Conservation (phyloP, 2,888 invertebrate genomes). For the Leucophenga maculata region DNA sequence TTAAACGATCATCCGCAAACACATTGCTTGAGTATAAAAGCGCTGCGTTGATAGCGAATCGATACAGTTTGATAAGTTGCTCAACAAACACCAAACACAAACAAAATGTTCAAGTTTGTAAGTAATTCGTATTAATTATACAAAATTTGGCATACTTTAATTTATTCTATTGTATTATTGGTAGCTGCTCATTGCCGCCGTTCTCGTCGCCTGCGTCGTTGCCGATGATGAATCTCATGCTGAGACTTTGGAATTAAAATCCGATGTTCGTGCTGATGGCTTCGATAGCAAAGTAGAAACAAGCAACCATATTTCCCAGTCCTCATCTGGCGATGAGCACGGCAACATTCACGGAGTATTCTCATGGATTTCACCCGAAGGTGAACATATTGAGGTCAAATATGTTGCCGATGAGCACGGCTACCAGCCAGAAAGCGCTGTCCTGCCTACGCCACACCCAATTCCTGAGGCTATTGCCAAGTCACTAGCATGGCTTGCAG, state of each 20-base stretch:
- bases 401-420: constrained; percentile 66
- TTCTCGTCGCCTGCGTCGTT: constrained; percentile 49
- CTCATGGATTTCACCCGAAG: constrained; percentile 61
- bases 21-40: not conserved
- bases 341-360: constrained; percentile 61
- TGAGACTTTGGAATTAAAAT: constrained; percentile 27
- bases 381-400: constrained; percentile 53
- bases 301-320: constrained; percentile 52
- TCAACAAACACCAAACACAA: constrained; percentile 19
- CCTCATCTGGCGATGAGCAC: constrained; percentile 58
- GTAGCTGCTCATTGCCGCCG: constrained; percentile 26
- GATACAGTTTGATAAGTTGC: constrained; percentile 10
- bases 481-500: too few relatives aligned
- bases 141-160: not conserved
- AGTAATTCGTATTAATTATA: constrained; percentile 32
- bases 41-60: not conserved
- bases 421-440: constrained; percentile 48
- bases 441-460: too few relatives aligned
- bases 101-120: constrained; percentile 54
- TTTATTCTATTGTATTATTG: too few relatives aligned
- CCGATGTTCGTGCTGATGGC: constrained; percentile 60
- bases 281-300: constrained; percentile 53
- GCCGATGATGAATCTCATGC: constrained; percentile 43
- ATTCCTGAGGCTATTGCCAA: too few relatives aligned
- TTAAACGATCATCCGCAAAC: not conserved